phyloP scores from a whole-genome alignment of 2,888 invertebrate genomes.

The Mylabris sibirica region DNA sequence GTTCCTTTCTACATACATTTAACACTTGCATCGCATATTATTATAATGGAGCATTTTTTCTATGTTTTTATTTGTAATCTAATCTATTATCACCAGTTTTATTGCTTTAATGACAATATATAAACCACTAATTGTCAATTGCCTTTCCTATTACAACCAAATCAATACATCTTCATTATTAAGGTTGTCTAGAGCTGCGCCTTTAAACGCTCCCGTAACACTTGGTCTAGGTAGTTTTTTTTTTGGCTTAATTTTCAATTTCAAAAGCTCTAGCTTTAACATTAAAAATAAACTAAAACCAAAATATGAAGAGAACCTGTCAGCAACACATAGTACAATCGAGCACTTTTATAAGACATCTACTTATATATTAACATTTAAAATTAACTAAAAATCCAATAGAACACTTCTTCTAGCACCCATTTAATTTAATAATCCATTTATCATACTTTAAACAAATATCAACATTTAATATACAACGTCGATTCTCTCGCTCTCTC shows the following conservation, averaged over 20 bases:
- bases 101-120: slow-evolving; percentile 19
- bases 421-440: slow-evolving; percentile 13
- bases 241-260: neutral
- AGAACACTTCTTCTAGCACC: slow-evolving; percentile 34
- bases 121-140: slow-evolving; percentile 31
- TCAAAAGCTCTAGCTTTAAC: neutral
- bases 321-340: slow-evolving; percentile 32
- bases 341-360: slow-evolving; percentile 28
- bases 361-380: slow-evolving; percentile 33
- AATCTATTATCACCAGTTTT: slow-evolving; percentile 50
- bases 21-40: slow-evolving; percentile 57
- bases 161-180: slow-evolving; percentile 43
- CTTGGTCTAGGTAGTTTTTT: slow-evolving; percentile 26
- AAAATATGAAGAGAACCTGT: slow-evolving; percentile 23
- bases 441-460: slow-evolving; percentile 8
- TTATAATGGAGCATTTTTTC: slow-evolving; percentile 56
- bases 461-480: slow-evolving; percentile 5
- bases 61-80: slow-evolving; percentile 42
- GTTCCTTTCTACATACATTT: slow-evolving; percentile 48
- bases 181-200: slow-evolving; percentile 32
- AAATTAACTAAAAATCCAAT: slow-evolving; percentile 28
- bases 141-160: slow-evolving; percentile 36
- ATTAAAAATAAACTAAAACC: slow-evolving; percentile 25
- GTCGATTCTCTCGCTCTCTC: slow-evolving; percentile 6
- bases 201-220: slow-evolving; percentile 30